Percentiles rank a stretch among this genome's conserved stretches.
phyloP scores from a whole-genome alignment of 2,113 vertebrate species.

The Vulpes lagopus region DNA sequence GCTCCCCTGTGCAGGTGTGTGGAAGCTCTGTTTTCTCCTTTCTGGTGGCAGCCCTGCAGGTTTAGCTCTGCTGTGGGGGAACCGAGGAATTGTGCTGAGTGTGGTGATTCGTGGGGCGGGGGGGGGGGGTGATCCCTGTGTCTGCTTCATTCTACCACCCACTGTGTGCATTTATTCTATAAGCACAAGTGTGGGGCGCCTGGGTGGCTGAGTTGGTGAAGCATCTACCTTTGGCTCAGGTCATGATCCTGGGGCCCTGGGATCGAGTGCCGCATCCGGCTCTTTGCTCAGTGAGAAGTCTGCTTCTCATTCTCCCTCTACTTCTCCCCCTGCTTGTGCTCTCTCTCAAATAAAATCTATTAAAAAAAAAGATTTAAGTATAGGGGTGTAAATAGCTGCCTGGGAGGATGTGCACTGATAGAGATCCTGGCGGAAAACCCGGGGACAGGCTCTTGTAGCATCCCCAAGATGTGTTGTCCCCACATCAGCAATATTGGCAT shows the following conservation, averaged over 20 bases:
- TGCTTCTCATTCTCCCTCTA: no score
- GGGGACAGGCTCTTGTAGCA: background rate
- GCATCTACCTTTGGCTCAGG: no score
- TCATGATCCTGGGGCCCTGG: no score
- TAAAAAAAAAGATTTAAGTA: background rate
- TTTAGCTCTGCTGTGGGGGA: background rate
- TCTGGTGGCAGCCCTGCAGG: background rate
- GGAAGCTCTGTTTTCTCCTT: background rate
- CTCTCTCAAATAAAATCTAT: no score
- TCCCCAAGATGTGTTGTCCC: background rate
- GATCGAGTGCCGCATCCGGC: no score
- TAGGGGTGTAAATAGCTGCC: background rate
- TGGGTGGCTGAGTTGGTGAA: no score
- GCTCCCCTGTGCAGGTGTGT: fast-evolving
- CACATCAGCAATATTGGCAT: no score
- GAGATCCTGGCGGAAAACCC: background rate
- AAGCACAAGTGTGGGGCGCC: no score
- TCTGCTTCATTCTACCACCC: no score
- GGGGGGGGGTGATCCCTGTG: background rate
- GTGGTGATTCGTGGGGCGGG: no score
- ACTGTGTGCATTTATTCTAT: background rate
- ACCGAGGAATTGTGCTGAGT: background rate
- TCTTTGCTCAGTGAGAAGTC: no score
- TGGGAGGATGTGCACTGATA: background rate
- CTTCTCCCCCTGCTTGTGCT: no score